Percentiles rank a stretch among this genome's conserved stretches.
These are phyloP conservation scores for Lithophane ornitopus DNA, from an alignment of 2,888 invertebrate genomes.

Conservation along the genomic window DNA sequence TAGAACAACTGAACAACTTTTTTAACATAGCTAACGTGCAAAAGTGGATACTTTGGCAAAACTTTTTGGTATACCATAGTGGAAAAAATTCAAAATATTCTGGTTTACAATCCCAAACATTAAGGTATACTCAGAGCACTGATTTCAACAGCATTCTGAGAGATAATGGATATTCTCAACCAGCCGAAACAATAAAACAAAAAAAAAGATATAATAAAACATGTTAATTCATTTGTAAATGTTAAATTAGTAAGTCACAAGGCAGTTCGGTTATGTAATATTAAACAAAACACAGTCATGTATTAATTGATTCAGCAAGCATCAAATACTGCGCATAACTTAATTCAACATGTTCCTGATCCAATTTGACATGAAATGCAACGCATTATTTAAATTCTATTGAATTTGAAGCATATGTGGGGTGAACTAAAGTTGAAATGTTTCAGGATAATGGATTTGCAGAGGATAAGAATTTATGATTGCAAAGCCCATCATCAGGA, in stretches of 20 bases:
- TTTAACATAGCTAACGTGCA: not conserved
- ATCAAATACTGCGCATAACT: slow-evolving; percentile 21
- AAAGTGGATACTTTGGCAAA: not conserved
- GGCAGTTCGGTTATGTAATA: slow-evolving; percentile 13
- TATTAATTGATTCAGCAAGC: slow-evolving; percentile 28
- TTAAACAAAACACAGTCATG: slow-evolving; percentile 20
- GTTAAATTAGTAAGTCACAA: not conserved
- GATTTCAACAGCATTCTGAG: too few relatives aligned
- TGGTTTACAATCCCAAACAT: not conserved
- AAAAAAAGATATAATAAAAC: not conserved
- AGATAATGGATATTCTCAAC: not conserved
- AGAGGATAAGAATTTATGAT: not conserved
- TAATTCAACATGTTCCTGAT: slow-evolving; percentile 21
- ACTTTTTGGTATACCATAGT: not conserved
- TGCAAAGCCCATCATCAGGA: not conserved
- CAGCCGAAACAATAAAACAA: not conserved
- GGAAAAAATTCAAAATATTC: not conserved
- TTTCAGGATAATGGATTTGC: not conserved
- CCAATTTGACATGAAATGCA: slow-evolving; percentile 41
- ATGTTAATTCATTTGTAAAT: not conserved
- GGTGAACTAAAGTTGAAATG: not conserved
- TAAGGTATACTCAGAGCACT: too few relatives aligned
- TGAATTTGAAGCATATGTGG: slow-evolving; percentile 24
- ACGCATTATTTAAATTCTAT: slow-evolving; percentile 14
- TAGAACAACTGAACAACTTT: not conserved